phyloP scores from a whole-genome alignment of 1,140 invertebrate species.

The Frieseomelitta varia region DNA sequence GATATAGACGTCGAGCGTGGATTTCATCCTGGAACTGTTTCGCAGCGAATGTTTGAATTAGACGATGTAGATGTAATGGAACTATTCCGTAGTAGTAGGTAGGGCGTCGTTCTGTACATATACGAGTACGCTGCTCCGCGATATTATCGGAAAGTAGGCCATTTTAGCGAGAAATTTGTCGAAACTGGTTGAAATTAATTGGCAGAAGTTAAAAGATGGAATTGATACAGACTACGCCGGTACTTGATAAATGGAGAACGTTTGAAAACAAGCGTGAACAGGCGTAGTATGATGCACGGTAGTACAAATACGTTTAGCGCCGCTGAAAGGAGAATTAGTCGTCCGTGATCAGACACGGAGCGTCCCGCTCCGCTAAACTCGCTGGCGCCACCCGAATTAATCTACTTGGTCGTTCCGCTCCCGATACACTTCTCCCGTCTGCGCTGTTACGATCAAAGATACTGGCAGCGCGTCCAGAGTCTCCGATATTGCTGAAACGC shows the following conservation, averaged over 20 bases:
- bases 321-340: constrained; percentile 14
- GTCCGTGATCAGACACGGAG: neutral
- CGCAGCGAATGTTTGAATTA: constrained; percentile 53
- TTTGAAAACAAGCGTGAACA: neutral
- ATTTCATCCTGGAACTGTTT: constrained; percentile 10
- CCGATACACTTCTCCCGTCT: neutral
- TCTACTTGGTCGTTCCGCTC: neutral
- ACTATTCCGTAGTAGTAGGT: neutral
- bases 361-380: neutral
- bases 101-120: neutral
- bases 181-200: neutral
- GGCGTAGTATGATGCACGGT: neutral
- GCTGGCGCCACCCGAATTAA: neutral
- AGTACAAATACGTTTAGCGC: neutral
- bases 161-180: neutral
- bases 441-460: neutral
- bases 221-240: neutral
- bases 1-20: constrained; percentile 39
- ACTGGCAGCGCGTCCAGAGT: neutral
- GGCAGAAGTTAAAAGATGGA: neutral
- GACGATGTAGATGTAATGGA: constrained; percentile 9
- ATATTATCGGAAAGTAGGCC: neutral
- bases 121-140: neutral
- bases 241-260: neutral
- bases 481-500: neutral